Conservation (phyloP, 2,797 vertebrate genomes). For the Poecilia gillii region DNA sequence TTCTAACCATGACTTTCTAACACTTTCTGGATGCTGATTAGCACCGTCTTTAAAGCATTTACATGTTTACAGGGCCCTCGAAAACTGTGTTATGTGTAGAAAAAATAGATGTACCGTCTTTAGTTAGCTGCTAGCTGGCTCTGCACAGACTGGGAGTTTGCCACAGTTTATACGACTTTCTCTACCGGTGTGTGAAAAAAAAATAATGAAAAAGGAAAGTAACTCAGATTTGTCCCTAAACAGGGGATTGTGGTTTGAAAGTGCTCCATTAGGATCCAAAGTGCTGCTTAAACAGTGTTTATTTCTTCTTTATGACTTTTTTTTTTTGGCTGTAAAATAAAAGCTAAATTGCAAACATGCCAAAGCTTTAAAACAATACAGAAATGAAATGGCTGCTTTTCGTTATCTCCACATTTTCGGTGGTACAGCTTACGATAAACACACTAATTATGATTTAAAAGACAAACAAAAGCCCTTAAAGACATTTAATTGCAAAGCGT, state of each 20-base stretch:
- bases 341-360: background rate
- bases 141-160: background rate
- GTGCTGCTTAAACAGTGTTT: conserved; percentile 1
- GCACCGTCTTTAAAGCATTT: background rate
- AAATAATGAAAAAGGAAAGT: background rate
- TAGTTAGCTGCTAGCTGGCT: background rate
- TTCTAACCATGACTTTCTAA: background rate
- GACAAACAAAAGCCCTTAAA: conserved; percentile 22
- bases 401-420: background rate
- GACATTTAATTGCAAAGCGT: conserved; percentile 23
- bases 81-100: background rate
- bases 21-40: background rate
- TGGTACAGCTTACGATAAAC: background rate
- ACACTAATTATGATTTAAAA: conserved; percentile 6
- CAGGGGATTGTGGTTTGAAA: background rate
- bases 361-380: background rate
- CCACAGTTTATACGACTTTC: background rate
- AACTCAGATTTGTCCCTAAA: background rate
- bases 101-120: background rate
- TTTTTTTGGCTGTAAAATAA: background rate
- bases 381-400: background rate
- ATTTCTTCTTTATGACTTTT: background rate
- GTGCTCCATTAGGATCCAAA: background rate
- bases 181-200: background rate
- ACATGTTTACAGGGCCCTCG: background rate